Conservation (phyloP, 2,797 vertebrate species). For the Falco columbarius region DNA sequence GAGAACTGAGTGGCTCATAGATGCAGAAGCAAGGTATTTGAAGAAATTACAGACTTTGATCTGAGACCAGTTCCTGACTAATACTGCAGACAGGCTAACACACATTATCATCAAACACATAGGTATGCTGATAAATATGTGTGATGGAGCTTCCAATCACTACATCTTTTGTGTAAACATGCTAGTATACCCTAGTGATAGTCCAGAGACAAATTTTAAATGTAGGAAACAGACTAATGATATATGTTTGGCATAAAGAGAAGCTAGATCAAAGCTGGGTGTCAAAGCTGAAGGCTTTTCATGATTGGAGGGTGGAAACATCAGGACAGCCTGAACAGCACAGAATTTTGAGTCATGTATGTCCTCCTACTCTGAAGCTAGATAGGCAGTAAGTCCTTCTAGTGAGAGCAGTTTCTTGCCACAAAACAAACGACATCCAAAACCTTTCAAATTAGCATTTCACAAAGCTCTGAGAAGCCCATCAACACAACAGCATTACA, state of each 20-base stretch:
- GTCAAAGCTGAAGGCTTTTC: slow-evolving; percentile 4
- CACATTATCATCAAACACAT: not conserved
- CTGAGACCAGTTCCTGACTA: not conserved
- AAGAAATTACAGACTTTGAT: slow-evolving; percentile 24
- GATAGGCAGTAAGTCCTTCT: not conserved
- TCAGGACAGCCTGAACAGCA: not conserved
- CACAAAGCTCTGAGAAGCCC: not conserved
- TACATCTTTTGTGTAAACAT: not conserved
- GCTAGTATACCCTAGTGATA: not conserved
- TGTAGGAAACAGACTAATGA: not conserved
- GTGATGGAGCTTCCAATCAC: not conserved
- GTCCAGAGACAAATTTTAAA: not conserved
- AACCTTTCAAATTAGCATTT: not conserved
- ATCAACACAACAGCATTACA: not conserved
- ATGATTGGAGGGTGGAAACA: not conserved
- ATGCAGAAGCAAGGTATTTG: not conserved
- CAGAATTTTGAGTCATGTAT: not conserved
- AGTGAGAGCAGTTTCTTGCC: not conserved
- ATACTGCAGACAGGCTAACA: not conserved
- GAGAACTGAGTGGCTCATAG: not conserved
- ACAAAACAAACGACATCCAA: not conserved
- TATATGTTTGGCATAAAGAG: not conserved
- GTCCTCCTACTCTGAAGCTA: not conserved
- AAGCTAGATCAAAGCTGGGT: slow-evolving; percentile 3
- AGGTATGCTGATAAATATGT: not conserved